Evolutionary conservation across 2,113 vertebrate genomes (phyloP).

Genomic region (Meles meles): DNA sequence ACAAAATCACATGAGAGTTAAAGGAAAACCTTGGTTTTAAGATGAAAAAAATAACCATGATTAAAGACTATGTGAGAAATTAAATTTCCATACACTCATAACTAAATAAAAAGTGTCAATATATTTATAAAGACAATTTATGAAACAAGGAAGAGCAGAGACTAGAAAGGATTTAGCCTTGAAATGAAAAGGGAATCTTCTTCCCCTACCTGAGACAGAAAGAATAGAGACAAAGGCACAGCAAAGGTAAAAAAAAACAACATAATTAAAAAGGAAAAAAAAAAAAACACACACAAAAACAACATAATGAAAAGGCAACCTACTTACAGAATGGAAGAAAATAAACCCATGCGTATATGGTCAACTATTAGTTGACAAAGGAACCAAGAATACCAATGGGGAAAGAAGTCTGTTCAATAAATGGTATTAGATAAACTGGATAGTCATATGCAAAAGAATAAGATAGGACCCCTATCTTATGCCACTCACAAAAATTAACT

Average conservation of each 20-base stretch:
- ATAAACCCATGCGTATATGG: background rate
- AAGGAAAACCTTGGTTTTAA: background rate
- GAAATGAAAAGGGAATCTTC: background rate
- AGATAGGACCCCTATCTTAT: background rate
- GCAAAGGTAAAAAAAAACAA: background rate
- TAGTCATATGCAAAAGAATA: background rate
- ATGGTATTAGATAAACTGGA: background rate
- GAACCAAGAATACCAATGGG: background rate
- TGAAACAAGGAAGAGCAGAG: background rate
- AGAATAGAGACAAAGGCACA: background rate
- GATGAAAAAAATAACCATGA: background rate
- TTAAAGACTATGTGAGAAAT: background rate
- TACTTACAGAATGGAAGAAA: background rate
- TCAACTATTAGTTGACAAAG: background rate
- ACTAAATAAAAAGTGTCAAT: background rate
- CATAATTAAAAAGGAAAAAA: background rate
- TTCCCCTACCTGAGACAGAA: background rate
- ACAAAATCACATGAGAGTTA: background rate
- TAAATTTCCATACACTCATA: background rate
- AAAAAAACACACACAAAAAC: background rate
- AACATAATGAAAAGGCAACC: background rate
- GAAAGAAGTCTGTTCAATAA: background rate
- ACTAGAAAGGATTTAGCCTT: background rate
- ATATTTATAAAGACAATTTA: background rate
- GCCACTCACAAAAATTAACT: background rate